phyloP scores from a whole-genome alignment of 1,140 invertebrate genomes.

The Zeugodacus cucurbitae region DNA sequence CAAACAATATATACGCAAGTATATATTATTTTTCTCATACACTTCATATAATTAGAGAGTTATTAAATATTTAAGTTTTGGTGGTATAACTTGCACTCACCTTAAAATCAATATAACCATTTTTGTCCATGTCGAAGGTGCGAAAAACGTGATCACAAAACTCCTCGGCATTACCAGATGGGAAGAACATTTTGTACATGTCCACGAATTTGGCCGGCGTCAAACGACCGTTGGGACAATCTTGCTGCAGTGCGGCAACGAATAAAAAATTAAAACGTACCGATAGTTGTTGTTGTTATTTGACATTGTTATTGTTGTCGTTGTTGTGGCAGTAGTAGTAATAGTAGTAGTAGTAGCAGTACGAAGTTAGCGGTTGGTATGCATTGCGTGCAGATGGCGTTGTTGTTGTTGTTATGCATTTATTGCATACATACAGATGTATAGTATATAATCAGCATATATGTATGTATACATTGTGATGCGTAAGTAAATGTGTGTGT shows the following conservation, averaged over 20 bases:
- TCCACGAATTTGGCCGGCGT: constrained; percentile 99
- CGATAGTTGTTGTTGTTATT: background rate
- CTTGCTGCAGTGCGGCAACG: constrained; percentile 84
- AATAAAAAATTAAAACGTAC: too few species aligned
- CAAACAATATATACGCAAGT: too few species aligned
- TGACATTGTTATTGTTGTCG: background rate
- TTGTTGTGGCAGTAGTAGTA: background rate
- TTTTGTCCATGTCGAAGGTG: constrained; percentile 99
- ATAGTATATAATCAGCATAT: background rate
- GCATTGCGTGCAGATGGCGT: constrained; percentile 16
- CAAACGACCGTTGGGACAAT: constrained; percentile 97
- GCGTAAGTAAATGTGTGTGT: background rate
- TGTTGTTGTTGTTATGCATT: constrained; percentile 8
- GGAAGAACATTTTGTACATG: constrained; percentile 99
- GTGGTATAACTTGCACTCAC: constrained; percentile 69
- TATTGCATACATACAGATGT: background rate
- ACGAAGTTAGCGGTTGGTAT: background rate
- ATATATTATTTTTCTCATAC: background rate
- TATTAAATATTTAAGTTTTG: background rate
- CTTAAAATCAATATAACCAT: constrained; percentile 98
- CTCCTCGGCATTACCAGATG: constrained; percentile 96
- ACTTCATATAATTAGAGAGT: background rate
- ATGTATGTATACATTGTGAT: background rate
- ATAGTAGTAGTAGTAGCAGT: background rate
- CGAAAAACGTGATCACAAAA: constrained; percentile 99